These are phyloP conservation scores for Drosophila rubida DNA, from an alignment of 2,888 invertebrate species.

Conservation along the genomic window DNA sequence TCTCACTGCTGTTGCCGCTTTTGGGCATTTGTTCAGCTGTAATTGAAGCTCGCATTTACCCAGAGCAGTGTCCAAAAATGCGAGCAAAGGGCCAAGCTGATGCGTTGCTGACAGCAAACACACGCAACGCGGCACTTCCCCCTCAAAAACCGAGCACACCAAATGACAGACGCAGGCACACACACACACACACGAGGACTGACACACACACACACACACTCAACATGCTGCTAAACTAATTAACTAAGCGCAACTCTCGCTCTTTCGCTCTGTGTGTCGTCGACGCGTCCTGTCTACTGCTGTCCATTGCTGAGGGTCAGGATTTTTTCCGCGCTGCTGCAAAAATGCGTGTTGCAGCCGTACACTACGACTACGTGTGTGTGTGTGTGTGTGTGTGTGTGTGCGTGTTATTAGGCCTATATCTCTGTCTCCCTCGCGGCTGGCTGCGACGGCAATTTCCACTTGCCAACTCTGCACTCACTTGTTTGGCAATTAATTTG, in stretches of 20 bases:
- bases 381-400: slow-evolving; percentile 13
- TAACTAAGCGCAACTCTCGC: slow-evolving; percentile 71
- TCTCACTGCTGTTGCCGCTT: slow-evolving; percentile 11
- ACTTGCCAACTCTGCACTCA: slow-evolving; percentile 76
- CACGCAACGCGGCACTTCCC: slow-evolving; percentile 38
- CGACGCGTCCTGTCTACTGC: slow-evolving; percentile 40
- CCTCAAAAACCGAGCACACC: slow-evolving; percentile 38
- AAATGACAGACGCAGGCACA: slow-evolving; percentile 56
- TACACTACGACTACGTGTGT: slow-evolving; percentile 24
- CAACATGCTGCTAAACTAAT: slow-evolving; percentile 73
- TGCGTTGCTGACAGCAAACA: slow-evolving; percentile 71
- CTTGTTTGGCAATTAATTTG: slow-evolving; percentile 80
- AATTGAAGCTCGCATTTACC: slow-evolving; percentile 63
- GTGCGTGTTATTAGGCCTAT: slow-evolving; percentile 57
- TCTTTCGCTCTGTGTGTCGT: slow-evolving; percentile 12
- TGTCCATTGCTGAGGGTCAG: slow-evolving; percentile 59
- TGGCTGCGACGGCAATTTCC: slow-evolving; percentile 61
- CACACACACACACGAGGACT: slow-evolving; percentile 21
- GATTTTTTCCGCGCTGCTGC: slow-evolving; percentile 55
- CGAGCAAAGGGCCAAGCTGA: slow-evolving; percentile 45
- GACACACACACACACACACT: slow-evolving; percentile 20
- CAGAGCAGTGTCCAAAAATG: slow-evolving; percentile 44
- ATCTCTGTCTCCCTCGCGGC: slow-evolving; percentile 12
- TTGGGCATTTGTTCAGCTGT: slow-evolving; percentile 56
- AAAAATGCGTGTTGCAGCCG: slow-evolving; percentile 69